Percentiles rank a stretch among this genome's conserved stretches.
These are phyloP conservation scores for Drosophila pachea DNA, from an alignment of 1,140 invertebrate species.

Conservation along the genomic window DNA sequence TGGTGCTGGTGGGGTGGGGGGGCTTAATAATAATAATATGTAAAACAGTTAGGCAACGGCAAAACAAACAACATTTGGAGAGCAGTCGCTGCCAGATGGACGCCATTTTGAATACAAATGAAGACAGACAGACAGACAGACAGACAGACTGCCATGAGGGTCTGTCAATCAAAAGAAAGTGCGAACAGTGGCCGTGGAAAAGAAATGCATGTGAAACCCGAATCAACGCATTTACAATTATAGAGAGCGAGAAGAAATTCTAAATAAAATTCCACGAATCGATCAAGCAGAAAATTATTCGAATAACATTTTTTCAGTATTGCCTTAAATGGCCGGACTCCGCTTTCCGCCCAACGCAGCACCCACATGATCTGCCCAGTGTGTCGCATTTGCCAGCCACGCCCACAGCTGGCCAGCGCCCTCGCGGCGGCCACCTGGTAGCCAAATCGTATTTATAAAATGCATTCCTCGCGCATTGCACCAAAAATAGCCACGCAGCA, in stretches of 20 bases:
- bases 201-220: not conserved
- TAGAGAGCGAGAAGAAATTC: no score
- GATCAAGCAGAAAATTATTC: no score
- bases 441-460: slow-evolving; percentile 60
- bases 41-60: slow-evolving; percentile 14
- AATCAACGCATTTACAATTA: not conserved
- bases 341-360: no score
- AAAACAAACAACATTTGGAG: not conserved
- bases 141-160: no score
- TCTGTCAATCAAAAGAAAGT: slow-evolving; percentile 24
- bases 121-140: no score
- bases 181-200: no score
- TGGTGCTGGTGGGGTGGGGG: slow-evolving; percentile 4
- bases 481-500: slow-evolving; percentile 52
- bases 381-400: slow-evolving; percentile 2
- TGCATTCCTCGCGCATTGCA: slow-evolving; percentile 37
- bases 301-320: not conserved
- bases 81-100: not conserved
- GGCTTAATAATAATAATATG: slow-evolving; percentile 10
- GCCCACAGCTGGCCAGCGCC: no score
- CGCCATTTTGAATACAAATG: no score
- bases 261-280: no score
- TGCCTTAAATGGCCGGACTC: not conserved
- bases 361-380: slow-evolving; percentile 7
- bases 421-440: slow-evolving; percentile 45